phyloP scores from a whole-genome alignment of 2,797 vertebrate species.

The Cryptoprocta ferox region DNA sequence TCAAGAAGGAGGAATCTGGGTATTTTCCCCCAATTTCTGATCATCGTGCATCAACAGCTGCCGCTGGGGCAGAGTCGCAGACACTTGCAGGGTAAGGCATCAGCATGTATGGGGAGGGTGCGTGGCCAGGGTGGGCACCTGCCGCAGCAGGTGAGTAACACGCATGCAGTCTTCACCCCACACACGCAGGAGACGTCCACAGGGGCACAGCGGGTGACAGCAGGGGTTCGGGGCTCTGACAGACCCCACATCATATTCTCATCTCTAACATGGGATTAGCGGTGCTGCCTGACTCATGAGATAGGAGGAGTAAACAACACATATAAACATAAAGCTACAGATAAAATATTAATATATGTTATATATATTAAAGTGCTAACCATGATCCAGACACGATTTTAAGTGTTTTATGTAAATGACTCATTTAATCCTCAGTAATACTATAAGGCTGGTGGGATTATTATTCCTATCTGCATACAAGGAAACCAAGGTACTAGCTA shows the following conservation, averaged over 20 bases:
- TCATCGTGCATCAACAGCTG: background rate
- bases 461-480: background rate
- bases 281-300: background rate
- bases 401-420: background rate
- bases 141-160: too few species aligned
- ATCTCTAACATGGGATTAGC: background rate
- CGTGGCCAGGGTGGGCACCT: background rate
- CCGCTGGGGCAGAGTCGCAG: background rate
- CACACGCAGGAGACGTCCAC: rapidly evolving
- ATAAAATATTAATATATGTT: background rate
- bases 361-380: background rate
- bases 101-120: rapidly evolving
- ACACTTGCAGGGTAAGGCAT: background rate
- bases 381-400: background rate
- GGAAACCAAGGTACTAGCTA: background rate
- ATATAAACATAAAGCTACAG: background rate
- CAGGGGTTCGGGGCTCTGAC: rapidly evolving
- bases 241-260: background rate
- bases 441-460: background rate
- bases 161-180: rapidly evolving
- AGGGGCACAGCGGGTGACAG: background rate
- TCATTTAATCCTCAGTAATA: background rate
- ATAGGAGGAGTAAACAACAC: background rate
- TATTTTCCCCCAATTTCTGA: background rate
- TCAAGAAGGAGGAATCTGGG: background rate